Percentiles rank a stretch among this genome's conserved stretches.
Conservation (phyloP, 1,140 invertebrate species). For the Teleopsis dalmanni region DNA sequence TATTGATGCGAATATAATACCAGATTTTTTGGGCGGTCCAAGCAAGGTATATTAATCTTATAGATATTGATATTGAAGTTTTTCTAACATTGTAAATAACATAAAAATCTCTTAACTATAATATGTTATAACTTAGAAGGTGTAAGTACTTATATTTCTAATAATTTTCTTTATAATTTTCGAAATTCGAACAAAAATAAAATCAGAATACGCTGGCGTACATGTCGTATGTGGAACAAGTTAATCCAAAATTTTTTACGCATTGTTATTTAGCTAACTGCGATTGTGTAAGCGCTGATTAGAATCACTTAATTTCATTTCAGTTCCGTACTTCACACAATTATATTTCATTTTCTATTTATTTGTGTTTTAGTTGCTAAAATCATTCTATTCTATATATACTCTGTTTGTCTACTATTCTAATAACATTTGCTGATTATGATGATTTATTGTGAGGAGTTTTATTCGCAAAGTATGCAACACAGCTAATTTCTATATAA, state of each 20-base stretch:
- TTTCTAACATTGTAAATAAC: neutral
- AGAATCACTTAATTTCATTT: too few relatives aligned
- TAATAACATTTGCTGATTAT: too few relatives aligned
- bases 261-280: conserved; percentile 44
- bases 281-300: conserved; percentile 40
- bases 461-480: too few relatives aligned
- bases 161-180: conserved; percentile 5
- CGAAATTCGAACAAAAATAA: conserved; percentile 1
- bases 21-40: conserved; percentile 84
- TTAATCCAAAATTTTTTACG: conserved; percentile 37
- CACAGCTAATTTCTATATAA: too few relatives aligned
- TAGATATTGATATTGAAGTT: too few relatives aligned
- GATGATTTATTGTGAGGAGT: too few relatives aligned
- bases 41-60: conserved; percentile 69
- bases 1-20: conserved; percentile 77
- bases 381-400: too few relatives aligned
- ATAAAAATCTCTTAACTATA: neutral
- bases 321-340: too few relatives aligned
- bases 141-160: neutral
- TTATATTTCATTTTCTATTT: too few relatives aligned
- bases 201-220: conserved; percentile 19
- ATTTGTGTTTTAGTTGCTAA: too few relatives aligned
- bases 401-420: too few relatives aligned
- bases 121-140: neutral
- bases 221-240: conserved; percentile 36